Evolutionary conservation across 2,113 vertebrate species (phyloP).

Genomic region (Sciurus niger): DNA sequence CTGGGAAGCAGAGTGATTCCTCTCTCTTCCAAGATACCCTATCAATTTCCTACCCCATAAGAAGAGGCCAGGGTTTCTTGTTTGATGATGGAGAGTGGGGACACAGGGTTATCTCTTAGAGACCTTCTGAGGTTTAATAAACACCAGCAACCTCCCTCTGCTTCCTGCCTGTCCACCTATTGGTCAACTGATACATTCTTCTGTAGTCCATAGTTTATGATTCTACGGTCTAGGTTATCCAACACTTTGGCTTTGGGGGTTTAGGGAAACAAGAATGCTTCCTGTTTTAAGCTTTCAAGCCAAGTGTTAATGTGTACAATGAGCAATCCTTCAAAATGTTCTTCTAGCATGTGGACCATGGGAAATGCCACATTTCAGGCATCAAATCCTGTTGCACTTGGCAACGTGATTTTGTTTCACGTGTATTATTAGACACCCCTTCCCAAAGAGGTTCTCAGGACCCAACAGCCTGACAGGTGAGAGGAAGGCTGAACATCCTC

Average conservation of each 20-base stretch:
- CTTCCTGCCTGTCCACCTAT: neutral
- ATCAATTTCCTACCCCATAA: neutral
- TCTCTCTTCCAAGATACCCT: neutral
- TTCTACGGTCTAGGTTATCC: neutral
- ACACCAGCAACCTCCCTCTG: neutral
- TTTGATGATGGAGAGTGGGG: neutral
- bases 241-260: neutral
- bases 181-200: neutral
- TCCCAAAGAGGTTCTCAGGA: rapidly evolving
- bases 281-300: neutral
- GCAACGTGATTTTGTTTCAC: neutral
- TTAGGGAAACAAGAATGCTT: neutral
- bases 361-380: neutral
- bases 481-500: neutral
- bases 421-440: neutral
- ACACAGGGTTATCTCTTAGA: neutral
- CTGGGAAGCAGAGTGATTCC: neutral
- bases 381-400: no score
- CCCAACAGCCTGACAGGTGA: neutral
- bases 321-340: neutral
- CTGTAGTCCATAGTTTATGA: neutral
- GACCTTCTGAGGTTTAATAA: neutral
- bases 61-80: neutral
- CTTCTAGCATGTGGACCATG: no score
- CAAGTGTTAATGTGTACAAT: neutral